Evolutionary conservation across 2,888 invertebrate species (phyloP).

Genomic region (Eupsilia transversa): DNA sequence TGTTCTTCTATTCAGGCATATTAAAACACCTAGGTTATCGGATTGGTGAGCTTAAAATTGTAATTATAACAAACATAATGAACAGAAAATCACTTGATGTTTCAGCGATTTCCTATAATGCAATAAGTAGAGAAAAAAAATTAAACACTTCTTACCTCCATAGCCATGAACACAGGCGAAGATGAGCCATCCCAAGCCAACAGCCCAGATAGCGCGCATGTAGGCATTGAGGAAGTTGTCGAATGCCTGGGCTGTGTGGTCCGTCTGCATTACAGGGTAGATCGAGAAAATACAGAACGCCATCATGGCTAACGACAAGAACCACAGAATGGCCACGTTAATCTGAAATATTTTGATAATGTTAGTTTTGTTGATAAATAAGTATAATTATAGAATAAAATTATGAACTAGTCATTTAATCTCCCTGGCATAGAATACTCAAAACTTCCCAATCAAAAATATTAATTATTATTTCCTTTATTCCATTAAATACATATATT

Average conservation of each 20-base stretch:
- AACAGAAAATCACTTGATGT: not conserved
- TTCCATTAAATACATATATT: too few relatives aligned
- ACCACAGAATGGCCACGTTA: slow-evolving; percentile 72
- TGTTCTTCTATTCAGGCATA: not conserved
- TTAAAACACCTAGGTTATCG: not conserved
- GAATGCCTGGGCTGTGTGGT: slow-evolving; percentile 69
- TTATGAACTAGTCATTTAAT: not conserved
- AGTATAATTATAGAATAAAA: not conserved
- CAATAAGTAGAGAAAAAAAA: not conserved
- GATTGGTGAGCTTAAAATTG: not conserved
- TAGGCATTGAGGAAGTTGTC: slow-evolving; percentile 81
- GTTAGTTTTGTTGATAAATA: slow-evolving; percentile 3
- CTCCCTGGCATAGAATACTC: not conserved
- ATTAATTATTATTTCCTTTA: too few relatives aligned
- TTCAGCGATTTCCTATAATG: not conserved
- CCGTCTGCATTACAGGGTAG: slow-evolving; percentile 76
- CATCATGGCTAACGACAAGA: slow-evolving; percentile 71
- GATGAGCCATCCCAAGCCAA: slow-evolving; percentile 84
- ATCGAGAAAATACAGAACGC: slow-evolving; percentile 77
- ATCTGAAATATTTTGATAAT: slow-evolving; percentile 65
- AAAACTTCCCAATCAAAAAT: not conserved
- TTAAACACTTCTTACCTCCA: slow-evolving; percentile 79
- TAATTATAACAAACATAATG: not conserved
- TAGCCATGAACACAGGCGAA: slow-evolving; percentile 86
- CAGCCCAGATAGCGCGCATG: slow-evolving; percentile 83